Evolutionary conservation across 2,888 invertebrate genomes (phyloP).

Genomic region (Pimpla rufipes): DNA sequence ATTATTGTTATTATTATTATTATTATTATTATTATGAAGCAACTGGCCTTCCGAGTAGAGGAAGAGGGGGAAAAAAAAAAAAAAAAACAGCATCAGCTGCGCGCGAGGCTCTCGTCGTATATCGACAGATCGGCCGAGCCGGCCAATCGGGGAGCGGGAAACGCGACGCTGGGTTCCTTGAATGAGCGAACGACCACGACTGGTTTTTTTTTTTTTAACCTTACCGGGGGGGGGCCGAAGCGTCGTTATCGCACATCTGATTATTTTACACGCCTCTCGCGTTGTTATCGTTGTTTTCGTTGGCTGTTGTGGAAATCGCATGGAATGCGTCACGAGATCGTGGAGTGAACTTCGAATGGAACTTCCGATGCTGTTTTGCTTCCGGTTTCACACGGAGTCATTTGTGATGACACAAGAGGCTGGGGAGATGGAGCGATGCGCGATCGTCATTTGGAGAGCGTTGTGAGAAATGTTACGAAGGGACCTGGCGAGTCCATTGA

Average conservation of each 20-base stretch:
- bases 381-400: too few species aligned
- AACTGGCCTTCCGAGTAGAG: neutral
- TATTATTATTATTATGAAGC: too few species aligned
- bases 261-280: neutral
- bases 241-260: neutral
- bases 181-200: conserved; percentile 26
- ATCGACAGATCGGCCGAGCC: conserved; percentile 32
- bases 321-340: neutral
- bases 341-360: neutral
- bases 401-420: too few species aligned
- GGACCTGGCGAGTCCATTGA: too few species aligned
- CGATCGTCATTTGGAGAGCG: too few species aligned
- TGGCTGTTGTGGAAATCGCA: too few species aligned
- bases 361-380: conserved; percentile 13
- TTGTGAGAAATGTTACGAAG: too few species aligned
- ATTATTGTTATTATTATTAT: too few species aligned
- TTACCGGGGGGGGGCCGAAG: too few species aligned
- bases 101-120: conserved; percentile 16
- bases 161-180: neutral
- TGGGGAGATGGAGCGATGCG: too few species aligned
- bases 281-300: conserved; percentile 6
- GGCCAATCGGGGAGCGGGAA: conserved; percentile 12
- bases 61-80: neutral
- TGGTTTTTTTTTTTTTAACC: too few species aligned
- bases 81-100: neutral